phyloP scores from a whole-genome alignment of 2,113 vertebrate species.

The Seriola dumerili region DNA sequence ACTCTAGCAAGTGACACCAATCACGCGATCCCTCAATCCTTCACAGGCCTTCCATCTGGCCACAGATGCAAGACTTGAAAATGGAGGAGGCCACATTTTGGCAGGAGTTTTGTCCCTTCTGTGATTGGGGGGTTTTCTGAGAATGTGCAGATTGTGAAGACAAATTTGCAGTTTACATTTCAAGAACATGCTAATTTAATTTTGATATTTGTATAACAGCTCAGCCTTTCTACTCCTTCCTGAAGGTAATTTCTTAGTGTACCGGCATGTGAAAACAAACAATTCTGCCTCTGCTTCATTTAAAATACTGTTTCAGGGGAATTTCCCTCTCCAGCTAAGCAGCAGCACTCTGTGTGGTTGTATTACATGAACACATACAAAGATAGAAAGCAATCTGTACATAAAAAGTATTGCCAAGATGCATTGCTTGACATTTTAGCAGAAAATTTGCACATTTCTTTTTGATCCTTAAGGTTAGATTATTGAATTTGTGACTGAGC shows the following conservation, averaged over 20 bases:
- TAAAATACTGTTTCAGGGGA: no score
- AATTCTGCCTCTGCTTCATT: not conserved
- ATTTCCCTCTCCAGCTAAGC: no score
- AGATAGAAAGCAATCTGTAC: not conserved
- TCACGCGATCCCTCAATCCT: no score
- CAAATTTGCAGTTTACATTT: not conserved
- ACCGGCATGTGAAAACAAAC: not conserved
- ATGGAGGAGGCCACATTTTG: not conserved
- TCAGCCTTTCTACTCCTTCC: not conserved
- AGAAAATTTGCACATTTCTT: not conserved
- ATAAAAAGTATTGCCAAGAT: not conserved
- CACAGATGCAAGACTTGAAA: not conserved
- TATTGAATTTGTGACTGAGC: slow-evolving; percentile 9
- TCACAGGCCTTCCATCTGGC: not conserved
- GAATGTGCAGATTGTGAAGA: not conserved
- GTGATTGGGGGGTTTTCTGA: no score
- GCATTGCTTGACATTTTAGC: slow-evolving; percentile 4
- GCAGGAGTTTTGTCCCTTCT: not conserved
- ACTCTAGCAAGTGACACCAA: no score
- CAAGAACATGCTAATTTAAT: not conserved
- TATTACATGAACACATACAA: not conserved
- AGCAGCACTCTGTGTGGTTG: no score
- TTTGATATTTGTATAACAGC: not conserved
- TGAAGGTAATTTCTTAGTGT: not conserved
- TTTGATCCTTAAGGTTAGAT: slow-evolving; percentile 10